A percentile compares a stretch with the other conserved stretches of the same genome.
Evolutionary conservation across 2,113 vertebrate species (phyloP).

Genomic region (Seriola aureovittata): DNA sequence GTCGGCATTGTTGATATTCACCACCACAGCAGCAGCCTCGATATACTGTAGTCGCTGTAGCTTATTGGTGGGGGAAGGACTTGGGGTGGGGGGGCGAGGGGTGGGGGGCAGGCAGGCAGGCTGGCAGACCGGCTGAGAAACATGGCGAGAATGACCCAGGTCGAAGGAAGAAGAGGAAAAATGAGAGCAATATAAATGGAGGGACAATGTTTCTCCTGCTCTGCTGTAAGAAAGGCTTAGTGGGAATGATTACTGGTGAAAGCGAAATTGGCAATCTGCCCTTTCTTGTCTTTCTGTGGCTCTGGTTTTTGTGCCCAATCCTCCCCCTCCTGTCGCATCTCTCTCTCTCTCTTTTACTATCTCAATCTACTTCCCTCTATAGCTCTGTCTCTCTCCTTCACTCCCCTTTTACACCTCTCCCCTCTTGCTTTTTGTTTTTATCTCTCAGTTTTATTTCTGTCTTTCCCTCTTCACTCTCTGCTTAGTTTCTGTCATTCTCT

Average conservation of each 20-base stretch:
- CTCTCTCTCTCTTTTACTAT: conserved; percentile 5
- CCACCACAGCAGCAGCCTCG: conserved; percentile 20
- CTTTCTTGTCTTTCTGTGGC: conserved; percentile 55
- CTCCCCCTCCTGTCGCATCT: conserved; percentile 22
- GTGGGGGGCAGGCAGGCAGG: too few relatives aligned
- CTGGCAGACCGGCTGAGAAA: not conserved
- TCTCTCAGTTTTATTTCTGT: not conserved
- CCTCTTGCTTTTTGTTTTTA: not conserved
- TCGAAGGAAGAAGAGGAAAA: conserved; percentile 22
- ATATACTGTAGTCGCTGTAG: conserved; percentile 11
- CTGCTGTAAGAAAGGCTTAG: conserved; percentile 62
- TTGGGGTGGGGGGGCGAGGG: not conserved
- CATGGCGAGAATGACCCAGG: conserved; percentile 37
- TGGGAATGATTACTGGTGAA: conserved; percentile 75
- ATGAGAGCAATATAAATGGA: conserved; percentile 47
- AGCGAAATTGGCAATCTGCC: conserved; percentile 81
- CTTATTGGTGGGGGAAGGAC: conserved; percentile 10
- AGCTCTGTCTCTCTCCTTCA: not conserved
- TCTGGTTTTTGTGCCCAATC: conserved; percentile 33
- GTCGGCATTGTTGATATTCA: conserved; percentile 50
- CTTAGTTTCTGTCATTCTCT: not conserved
- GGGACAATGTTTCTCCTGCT: conserved; percentile 52
- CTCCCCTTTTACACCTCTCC: not conserved
- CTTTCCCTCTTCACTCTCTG: not conserved
- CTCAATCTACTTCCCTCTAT: conserved; percentile 20